Evolutionary conservation across 1,140 invertebrate species (phyloP).

Genomic region (Zaprionus camerounensis): DNA sequence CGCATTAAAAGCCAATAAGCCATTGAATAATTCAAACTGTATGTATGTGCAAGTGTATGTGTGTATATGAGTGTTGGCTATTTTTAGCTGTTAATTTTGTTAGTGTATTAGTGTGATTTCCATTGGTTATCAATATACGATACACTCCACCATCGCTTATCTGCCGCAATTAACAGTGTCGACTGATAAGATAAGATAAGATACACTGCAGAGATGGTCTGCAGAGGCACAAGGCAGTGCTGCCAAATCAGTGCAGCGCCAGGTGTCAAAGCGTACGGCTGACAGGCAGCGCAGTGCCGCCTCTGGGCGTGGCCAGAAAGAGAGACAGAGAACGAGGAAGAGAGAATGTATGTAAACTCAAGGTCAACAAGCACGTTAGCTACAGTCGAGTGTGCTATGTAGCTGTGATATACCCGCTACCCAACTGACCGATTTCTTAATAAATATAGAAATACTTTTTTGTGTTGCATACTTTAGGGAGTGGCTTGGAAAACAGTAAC

Average conservation of each 20-base stretch:
- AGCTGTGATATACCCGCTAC: too few relatives aligned
- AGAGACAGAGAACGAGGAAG: background rate
- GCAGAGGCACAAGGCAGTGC: slow-evolving; percentile 28
- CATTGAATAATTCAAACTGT: slow-evolving; percentile 63
- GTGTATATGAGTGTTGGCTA: background rate
- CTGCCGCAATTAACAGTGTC: slow-evolving; percentile 54
- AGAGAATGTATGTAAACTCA: background rate
- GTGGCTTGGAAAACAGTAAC: too few relatives aligned
- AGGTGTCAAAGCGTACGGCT: slow-evolving; percentile 25
- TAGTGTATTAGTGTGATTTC: slow-evolving; percentile 26
- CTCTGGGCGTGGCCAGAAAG: background rate
- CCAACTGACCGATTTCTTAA: too few relatives aligned
- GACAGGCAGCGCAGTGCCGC: slow-evolving; percentile 12
- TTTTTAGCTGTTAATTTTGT: slow-evolving; percentile 4
- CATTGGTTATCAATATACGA: slow-evolving; percentile 17
- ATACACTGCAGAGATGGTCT: slow-evolving; percentile 22
- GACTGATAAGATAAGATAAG: slow-evolving; percentile 56
- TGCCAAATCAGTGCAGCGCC: slow-evolving; percentile 60
- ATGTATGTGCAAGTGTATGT: slow-evolving; percentile 10
- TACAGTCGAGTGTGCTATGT: too few relatives aligned
- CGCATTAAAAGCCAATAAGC: slow-evolving; percentile 78
- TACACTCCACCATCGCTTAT: slow-evolving; percentile 42
- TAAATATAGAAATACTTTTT: too few relatives aligned
- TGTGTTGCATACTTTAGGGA: too few relatives aligned
- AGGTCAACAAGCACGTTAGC: background rate